Evolutionary conservation across 2,888 invertebrate genomes (phyloP), one percentile per base, ranked within the genome.

Genomic region (Beris morrisii): DNA sequence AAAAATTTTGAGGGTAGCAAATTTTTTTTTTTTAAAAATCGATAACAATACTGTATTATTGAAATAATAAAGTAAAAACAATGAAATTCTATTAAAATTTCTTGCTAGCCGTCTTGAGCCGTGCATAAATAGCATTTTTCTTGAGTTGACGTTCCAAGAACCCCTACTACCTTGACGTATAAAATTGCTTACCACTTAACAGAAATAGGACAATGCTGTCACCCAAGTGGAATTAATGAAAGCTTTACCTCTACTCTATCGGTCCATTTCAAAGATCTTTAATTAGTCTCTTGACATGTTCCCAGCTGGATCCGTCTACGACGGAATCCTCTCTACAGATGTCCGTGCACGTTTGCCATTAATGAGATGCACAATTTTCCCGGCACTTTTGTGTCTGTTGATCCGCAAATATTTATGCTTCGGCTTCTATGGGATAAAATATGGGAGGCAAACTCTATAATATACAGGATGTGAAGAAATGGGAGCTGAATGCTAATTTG

Each of bases 221-320:
- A 38, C 9, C 4, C 7, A 38, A 7, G 38, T 38, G 38, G 38
- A 38, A 5, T 7, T 38, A 38, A 38, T 38, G 38, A 38, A 38
- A 38, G 38, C 38, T 38, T 38, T 38, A 38, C 38, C 38, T 7
- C 38, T 9, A 38, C 9, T 38, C 38, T 38, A 38, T 38, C 38
- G 7, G 9, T 5, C 48, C 48, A 48, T 61, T 50, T 64, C 55
- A 65, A 68, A 65, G 61, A 65, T 68, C 58, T 59, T 68, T 68
- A 68, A 68, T 68, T 68, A 68, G 65, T 68, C 65, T 68, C 68
- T 59, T 65, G 68, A 63, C 68, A 68, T 68, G 68, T 63, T 44
- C 65, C 68, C 61, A 59, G 67, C 58, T 59, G 32, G 65, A 59
- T 65, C 63, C 52, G 50, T 65, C 61, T 55, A 45, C 55, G 44